Conservation (phyloP, 2,113 vertebrate species). For the Macaca fascicularis region T2T-MFA8v1.1 NC_088376.1:130185001-130185500, state of each 20-base stretch:
- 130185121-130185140: neutral
- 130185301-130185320: neutral
- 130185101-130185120: neutral
- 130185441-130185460: neutral
- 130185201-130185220: neutral
- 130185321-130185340: neutral
- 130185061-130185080: neutral
- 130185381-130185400: neutral
- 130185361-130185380: neutral
- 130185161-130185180: neutral
- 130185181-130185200: neutral
- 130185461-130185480: neutral
- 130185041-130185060: neutral
- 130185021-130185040: neutral
- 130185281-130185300: neutral
- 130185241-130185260: neutral
- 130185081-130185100: neutral
- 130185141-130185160: neutral
- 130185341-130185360: neutral
- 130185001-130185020: no score
- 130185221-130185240: neutral
- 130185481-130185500: neutral
- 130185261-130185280: neutral
- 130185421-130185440: neutral
- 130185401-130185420: neutral